Conservation (phyloP, 2,797 vertebrate species). For the Sebastes itinus region DNA sequence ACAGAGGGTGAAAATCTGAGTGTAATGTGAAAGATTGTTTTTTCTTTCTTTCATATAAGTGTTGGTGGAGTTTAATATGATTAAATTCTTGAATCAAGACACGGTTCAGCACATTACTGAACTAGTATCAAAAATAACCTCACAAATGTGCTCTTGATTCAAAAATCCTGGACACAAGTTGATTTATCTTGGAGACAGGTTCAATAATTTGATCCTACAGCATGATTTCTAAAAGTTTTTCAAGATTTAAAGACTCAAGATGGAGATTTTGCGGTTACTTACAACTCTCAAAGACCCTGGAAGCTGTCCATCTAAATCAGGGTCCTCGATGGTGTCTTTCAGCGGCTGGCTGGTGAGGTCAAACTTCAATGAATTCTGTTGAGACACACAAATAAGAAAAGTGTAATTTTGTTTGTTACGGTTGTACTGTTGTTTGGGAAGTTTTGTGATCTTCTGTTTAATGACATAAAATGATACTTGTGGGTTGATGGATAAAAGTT, state of each 20-base stretch:
- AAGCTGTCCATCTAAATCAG: conserved; percentile 40
- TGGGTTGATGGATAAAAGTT: background rate
- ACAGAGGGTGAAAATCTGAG: background rate
- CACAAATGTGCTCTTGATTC: background rate
- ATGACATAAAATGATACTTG: background rate
- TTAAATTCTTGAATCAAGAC: background rate
- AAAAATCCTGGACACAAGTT: background rate
- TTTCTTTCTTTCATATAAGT: background rate
- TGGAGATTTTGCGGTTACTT: conserved; percentile 16
- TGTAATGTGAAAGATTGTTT: background rate
- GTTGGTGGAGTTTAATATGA: background rate
- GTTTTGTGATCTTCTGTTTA: background rate
- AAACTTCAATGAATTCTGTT: conserved; percentile 72
- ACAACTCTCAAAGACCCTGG: conserved; percentile 48
- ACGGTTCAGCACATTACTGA: background rate
- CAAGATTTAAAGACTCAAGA: background rate
- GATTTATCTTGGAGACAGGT: background rate
- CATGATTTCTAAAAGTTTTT: background rate
- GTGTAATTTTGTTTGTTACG: background rate
- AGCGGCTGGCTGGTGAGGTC: conserved; percentile 45
- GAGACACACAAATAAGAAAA: background rate
- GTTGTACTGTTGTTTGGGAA: background rate
- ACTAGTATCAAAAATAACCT: background rate
- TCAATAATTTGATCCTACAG: background rate
- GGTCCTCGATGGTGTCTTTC: conserved; percentile 39